These are phyloP conservation scores for Epizoanthus fatuus DNA, from an alignment of 92 coral and sea anemone species.

Conservation along the genomic window DNA sequence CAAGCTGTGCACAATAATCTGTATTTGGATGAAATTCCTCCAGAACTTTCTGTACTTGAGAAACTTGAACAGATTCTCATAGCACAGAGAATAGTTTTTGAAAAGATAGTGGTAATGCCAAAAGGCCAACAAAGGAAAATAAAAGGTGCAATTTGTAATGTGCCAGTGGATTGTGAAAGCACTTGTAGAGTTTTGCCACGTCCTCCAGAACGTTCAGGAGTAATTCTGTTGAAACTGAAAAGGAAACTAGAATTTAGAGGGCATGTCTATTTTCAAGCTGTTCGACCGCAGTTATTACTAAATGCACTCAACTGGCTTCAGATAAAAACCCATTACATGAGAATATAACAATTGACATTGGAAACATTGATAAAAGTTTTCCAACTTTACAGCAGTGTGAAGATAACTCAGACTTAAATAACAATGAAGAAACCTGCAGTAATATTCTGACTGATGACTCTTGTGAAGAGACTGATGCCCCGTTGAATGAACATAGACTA, in stretches of 20 bases:
- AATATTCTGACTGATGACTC: neutral
- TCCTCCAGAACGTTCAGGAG: conserved; percentile 72
- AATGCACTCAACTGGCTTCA: conserved; percentile 18
- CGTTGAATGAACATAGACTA: conserved; percentile 60
- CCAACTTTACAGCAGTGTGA: neutral
- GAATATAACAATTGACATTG: neutral
- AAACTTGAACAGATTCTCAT: too few species aligned
- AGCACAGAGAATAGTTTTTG: too few species aligned
- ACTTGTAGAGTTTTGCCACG: conserved; percentile 71
- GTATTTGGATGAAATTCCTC: too few species aligned
- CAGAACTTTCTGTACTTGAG: too few species aligned
- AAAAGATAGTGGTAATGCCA: neutral
- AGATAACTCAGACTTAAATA: neutral
- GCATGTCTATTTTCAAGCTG: conserved; percentile 78
- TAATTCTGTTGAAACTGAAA: conserved; percentile 63
- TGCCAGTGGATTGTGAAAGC: conserved; percentile 60
- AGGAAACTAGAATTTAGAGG: conserved; percentile 38
- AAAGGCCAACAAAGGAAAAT: conserved; percentile 68
- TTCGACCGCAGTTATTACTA: conserved; percentile 6
- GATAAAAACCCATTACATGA: conserved; percentile 26
- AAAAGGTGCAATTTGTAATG: conserved; percentile 13
- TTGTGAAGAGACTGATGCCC: conserved; percentile 62
- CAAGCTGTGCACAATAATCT: too few species aligned
- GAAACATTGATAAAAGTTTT: neutral
- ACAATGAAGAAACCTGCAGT: neutral